Base-by-base conservation (phyloP, 2,888 invertebrate species). In the Chrysotoxum bicinctum region DNA sequence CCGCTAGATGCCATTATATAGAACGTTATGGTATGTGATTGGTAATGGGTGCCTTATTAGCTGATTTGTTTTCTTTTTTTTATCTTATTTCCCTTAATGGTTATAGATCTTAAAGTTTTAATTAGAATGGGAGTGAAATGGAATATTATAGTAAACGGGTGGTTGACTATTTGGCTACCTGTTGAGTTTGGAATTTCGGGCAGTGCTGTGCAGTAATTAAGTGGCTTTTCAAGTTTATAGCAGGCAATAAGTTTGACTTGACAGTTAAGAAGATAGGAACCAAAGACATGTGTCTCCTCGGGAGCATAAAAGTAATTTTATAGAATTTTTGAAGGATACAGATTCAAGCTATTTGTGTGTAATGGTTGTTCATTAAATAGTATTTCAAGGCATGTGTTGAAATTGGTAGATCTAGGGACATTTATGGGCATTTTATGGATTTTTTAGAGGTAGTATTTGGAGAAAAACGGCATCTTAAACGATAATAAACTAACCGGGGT, bases 91-190 rank as follows among this genome's bases (percentile, higher is more conserved):
- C 83, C 74, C 5, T 68, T 84, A 62, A 85, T 85, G 76, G 85
- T 80, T 85, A 85, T 85, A 85, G 85, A 85, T 85, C 85, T 85
- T 80, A 80, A 85, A 80, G 69, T 85, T 85, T 85, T 85, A 80
- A 85, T 85, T 85, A 85, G 80, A 85, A 80, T 85, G 69, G 54
- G 60, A 74, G 83, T 83, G 56, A 83, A 73, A 78, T 78, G 56
- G 82, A 60, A 73, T 77, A 73, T 68, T 68, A 72, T 73, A 32
- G 54, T 30, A 23, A 37, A 66, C 40, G 23, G 45, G 40, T 23
- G 32, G 66, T 64, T 26, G 58, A 35, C 35, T 58, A 21, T 35
- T 1, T 14, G 60, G 80, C 85, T 80, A 73, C 80, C 80, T 85
- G 85, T 76, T 80, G 85, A 26, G 80, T 45, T 50, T 73, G 85